Evolutionary conservation across 2,888 invertebrate species (phyloP).

Genomic region (Chrysomela aeneicollis): DNA sequence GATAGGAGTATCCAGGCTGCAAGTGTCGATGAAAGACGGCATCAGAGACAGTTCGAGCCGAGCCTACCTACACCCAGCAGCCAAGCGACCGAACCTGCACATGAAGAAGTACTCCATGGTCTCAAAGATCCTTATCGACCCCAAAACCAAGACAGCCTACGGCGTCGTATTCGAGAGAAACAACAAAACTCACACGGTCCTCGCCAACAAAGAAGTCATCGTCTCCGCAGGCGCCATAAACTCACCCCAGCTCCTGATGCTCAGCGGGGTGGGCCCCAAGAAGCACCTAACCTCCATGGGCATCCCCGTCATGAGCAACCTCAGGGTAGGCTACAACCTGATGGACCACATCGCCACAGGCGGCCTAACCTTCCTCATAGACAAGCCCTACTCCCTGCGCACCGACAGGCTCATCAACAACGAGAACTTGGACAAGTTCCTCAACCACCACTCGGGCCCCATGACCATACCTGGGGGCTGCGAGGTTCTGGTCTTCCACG

Average conservation of each 20-base stretch:
- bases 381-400: constrained; percentile 61
- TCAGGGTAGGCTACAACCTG: constrained; percentile 65
- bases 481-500: constrained; percentile 72
- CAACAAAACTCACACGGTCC: constrained; percentile 51
- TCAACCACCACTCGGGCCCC: constrained; percentile 61
- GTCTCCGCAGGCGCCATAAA: constrained; percentile 72
- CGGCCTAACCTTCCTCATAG: constrained; percentile 72
- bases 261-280: constrained; percentile 67
- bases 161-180: constrained; percentile 62
- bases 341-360: constrained; percentile 69
- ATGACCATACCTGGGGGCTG: constrained; percentile 70
- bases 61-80: constrained; percentile 63
- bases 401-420: constrained; percentile 52
- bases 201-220: constrained; percentile 67
- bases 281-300: constrained; percentile 56
- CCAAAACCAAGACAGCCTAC: constrained; percentile 56
- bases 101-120: constrained; percentile 64
- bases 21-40: constrained; percentile 64
- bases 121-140: constrained; percentile 60
- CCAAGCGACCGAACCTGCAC: constrained; percentile 63
- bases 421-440: constrained; percentile 51
- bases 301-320: constrained; percentile 62
- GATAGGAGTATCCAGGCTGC: constrained; percentile 65
- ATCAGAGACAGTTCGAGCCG: constrained; percentile 62
- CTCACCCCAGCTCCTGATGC: constrained; percentile 82